Conservation (phyloP, 2,797 vertebrate species). For the Chloroceryle inda region DNA sequence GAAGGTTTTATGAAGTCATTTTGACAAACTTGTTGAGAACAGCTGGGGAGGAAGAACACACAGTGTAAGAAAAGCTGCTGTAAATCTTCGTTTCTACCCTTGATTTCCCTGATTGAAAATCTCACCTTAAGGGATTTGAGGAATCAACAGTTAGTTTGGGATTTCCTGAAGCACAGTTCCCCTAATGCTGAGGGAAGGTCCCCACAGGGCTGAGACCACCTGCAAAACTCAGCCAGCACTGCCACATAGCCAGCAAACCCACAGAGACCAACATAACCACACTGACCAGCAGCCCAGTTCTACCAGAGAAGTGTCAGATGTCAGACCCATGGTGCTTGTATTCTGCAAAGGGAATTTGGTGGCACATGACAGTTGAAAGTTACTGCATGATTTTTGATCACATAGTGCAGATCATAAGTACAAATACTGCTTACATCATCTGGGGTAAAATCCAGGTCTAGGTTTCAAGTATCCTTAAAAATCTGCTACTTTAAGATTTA, state of each 20-base stretch:
- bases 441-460: not conserved
- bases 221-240: not conserved
- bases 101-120: not conserved
- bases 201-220: not conserved
- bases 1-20: not conserved
- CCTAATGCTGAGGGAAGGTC: not conserved
- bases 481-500: not conserved
- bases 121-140: not conserved
- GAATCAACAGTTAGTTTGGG: not conserved
- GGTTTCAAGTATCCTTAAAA: not conserved
- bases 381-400: not conserved
- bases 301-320: not conserved
- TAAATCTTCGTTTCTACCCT: not conserved
- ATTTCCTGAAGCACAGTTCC: not conserved
- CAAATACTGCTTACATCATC: not conserved
- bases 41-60: not conserved
- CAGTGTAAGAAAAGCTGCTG: not conserved
- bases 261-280: not conserved
- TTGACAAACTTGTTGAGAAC: not conserved
- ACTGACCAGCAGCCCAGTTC: not conserved
- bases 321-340: not conserved
- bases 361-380: not conserved
- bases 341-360: not conserved
- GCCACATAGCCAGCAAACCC: not conserved
- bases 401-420: not conserved